Evolutionary conservation across 1,140 invertebrate species (phyloP).

Genomic region (Ips typographus): DNA sequence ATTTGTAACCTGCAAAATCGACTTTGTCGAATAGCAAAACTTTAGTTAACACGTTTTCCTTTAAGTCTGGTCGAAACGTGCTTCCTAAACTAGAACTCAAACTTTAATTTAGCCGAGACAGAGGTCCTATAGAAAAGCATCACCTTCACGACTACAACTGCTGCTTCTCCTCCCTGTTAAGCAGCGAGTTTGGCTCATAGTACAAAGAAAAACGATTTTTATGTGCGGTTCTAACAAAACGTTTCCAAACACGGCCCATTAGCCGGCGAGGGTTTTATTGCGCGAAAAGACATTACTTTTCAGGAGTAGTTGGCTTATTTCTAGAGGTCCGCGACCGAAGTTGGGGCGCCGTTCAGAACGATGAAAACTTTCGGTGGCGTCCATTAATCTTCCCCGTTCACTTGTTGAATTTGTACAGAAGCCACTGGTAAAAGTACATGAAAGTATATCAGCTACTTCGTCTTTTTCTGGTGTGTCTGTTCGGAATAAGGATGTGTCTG

Average conservation of each 20-base stretch:
- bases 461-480: too few relatives aligned
- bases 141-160: not conserved
- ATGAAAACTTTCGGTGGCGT: constrained; percentile 2
- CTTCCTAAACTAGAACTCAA: not conserved
- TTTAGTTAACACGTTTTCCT: not conserved
- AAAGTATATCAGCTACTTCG: not conserved
- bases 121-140: not conserved
- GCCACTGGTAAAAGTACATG: not conserved
- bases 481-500: too few relatives aligned
- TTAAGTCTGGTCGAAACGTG: not conserved
- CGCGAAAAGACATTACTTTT: constrained; percentile 15
- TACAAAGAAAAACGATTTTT: not conserved
- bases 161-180: not conserved
- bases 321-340: constrained; percentile 2
- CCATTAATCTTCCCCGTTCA: constrained; percentile 11
- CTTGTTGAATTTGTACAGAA: constrained; percentile 13
- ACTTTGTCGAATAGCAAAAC: too few relatives aligned
- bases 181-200: not conserved
- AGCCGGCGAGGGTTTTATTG: constrained; percentile 10
- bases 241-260: constrained; percentile 6
- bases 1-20: too few relatives aligned
- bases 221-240: constrained; percentile 13
- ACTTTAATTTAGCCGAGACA: constrained; percentile 1
- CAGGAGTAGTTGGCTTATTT: constrained; percentile 8
- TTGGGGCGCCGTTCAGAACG: constrained; percentile 1